A percentile compares a stretch with the other conserved stretches of the same genome.
Evolutionary conservation across 2,113 vertebrate species (phyloP).

Genomic region (Alces alces): DNA sequence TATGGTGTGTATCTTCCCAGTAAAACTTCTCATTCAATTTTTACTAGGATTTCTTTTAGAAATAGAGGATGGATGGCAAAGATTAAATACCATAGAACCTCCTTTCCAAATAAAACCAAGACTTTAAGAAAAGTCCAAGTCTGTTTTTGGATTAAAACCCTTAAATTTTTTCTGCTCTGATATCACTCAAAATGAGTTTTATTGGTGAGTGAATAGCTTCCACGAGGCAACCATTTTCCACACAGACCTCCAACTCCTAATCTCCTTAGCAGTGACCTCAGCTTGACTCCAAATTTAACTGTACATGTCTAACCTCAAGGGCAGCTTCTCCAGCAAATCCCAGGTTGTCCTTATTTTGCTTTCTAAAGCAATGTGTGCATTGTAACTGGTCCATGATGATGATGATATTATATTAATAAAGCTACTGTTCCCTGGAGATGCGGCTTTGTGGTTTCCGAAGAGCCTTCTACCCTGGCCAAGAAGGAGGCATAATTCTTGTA

Average conservation of each 20-base stretch:
- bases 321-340: slow-evolving; percentile 42
- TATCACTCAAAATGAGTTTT: slow-evolving; percentile 39
- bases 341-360: slow-evolving; percentile 49
- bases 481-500: slow-evolving; percentile 41
- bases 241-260: slow-evolving; percentile 37
- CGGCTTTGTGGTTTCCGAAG: slow-evolving; percentile 63
- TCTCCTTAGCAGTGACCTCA: slow-evolving; percentile 60
- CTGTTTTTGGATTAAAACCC: slow-evolving; percentile 12
- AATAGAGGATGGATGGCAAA: neutral
- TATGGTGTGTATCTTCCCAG: neutral
- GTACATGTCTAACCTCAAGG: slow-evolving; percentile 60
- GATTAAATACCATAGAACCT: neutral
- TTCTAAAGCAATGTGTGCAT: slow-evolving; percentile 63
- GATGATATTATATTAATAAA: slow-evolving; percentile 73
- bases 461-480: slow-evolving; percentile 43
- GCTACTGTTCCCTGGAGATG: slow-evolving; percentile 60
- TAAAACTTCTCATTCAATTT: neutral
- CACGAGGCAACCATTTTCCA: slow-evolving; percentile 45
- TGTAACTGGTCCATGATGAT: slow-evolving; percentile 35
- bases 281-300: slow-evolving; percentile 52
- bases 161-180: slow-evolving; percentile 43
- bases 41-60: neutral
- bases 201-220: slow-evolving; percentile 20
- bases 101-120: slow-evolving; percentile 23
- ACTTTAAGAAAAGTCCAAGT: slow-evolving; percentile 15